These are phyloP conservation scores for Clarias gariepinus DNA, from an alignment of 2,113 vertebrate genomes.

Conservation along the genomic window DNA sequence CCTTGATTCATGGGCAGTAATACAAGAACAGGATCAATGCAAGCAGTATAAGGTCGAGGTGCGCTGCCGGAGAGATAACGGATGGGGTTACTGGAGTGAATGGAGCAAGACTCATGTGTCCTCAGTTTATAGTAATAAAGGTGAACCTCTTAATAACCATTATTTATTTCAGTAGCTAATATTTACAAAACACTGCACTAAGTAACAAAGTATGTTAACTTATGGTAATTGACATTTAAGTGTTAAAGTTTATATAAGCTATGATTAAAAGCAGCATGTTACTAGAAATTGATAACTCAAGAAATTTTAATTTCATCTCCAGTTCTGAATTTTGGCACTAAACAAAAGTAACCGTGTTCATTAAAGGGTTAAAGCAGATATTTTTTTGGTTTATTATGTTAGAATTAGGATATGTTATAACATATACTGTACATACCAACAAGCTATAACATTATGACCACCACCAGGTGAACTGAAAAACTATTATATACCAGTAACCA, in stretches of 20 bases:
- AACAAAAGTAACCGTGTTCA: not conserved
- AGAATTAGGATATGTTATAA: too few relatives aligned
- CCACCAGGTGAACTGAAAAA: too few relatives aligned
- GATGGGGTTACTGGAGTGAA: slow-evolving; percentile 81
- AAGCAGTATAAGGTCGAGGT: slow-evolving; percentile 75
- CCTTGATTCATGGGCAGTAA: slow-evolving; percentile 43
- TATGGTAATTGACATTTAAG: not conserved
- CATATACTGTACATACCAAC: too few relatives aligned
- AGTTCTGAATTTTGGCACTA: not conserved
- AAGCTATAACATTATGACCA: too few relatives aligned
- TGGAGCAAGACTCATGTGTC: slow-evolving; percentile 79
- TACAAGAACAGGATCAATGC: slow-evolving; percentile 72
- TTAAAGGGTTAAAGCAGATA: not conserved
- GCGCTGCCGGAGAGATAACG: slow-evolving; percentile 73
- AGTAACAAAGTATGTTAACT: not conserved
- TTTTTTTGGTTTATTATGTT: too few relatives aligned
- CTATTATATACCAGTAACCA: too few relatives aligned
- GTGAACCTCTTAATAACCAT: slow-evolving; percentile 60
- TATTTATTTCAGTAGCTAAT: not conserved
- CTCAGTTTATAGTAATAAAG: slow-evolving; percentile 75
- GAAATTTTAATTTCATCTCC: not conserved
- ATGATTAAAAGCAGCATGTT: not conserved
- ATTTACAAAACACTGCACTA: not conserved
- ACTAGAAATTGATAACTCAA: not conserved
- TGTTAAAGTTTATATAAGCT: not conserved